Percentiles rank a stretch among this genome's conserved stretches.
These are phyloP conservation scores for Spea multiplicata DNA, from an alignment of 2,113 vertebrate species.

Conservation along the genomic window DNA sequence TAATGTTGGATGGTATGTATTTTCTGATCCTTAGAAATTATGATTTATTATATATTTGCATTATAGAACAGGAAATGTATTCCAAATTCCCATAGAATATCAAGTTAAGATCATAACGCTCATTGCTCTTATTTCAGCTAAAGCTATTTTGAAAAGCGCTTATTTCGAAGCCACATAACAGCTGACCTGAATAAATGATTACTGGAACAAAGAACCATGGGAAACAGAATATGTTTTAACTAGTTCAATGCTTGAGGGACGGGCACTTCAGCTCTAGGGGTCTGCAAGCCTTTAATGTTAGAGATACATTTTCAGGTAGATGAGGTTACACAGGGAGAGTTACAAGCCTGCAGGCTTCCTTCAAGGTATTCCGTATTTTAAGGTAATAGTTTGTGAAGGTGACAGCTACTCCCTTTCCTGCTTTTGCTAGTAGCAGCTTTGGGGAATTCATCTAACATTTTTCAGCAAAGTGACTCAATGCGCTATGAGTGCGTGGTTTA, in stretches of 20 bases:
- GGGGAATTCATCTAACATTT: conserved; percentile 28
- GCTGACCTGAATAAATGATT: conserved; percentile 28
- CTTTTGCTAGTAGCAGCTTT: conserved; percentile 45
- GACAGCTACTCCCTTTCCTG: conserved; percentile 41
- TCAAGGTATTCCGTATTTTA: conserved; percentile 49
- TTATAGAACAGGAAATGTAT: background rate
- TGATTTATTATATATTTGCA: background rate
- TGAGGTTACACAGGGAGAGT: conserved; percentile 22
- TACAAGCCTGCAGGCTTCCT: conserved; percentile 54
- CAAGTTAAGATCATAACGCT: background rate
- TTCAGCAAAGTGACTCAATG: background rate
- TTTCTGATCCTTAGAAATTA: too few relatives aligned
- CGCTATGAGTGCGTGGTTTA: background rate
- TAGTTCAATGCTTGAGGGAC: conserved; percentile 1
- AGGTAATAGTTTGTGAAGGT: conserved; percentile 47
- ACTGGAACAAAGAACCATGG: conserved; percentile 14
- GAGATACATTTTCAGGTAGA: conserved; percentile 48
- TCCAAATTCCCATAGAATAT: background rate
- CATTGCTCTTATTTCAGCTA: background rate
- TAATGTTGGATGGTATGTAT: too few relatives aligned
- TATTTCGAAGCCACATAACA: background rate
- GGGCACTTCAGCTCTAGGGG: conserved; percentile 8
- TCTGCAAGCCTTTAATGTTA: conserved; percentile 22
- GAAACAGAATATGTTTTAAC: conserved; percentile 32
- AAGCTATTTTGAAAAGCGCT: background rate